A percentile compares a stretch with the other conserved stretches of the same genome.
Conservation (phyloP, 2,113 vertebrate genomes). For the Triplophysa tibetana region DNA sequence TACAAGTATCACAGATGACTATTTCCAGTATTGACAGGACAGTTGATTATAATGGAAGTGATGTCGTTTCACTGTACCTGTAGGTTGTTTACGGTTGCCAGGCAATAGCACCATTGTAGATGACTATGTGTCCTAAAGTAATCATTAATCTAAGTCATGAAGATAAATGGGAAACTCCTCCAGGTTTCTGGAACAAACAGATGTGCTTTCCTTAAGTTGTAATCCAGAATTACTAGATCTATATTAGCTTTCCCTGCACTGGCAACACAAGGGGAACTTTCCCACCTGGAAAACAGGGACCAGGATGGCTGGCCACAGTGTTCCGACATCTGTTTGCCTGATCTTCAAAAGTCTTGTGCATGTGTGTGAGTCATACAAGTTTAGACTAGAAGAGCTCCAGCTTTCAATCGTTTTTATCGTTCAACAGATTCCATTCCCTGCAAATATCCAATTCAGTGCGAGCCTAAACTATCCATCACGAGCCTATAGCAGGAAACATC, state of each 20-base stretch:
- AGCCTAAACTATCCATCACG: slow-evolving; percentile 16
- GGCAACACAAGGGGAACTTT: slow-evolving; percentile 71
- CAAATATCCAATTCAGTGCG: slow-evolving; percentile 46
- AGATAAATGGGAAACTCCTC: slow-evolving; percentile 54
- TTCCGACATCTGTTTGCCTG: slow-evolving; percentile 71
- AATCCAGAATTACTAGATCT: slow-evolving; percentile 64
- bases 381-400: slow-evolving; percentile 43
- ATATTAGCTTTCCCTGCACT: slow-evolving; percentile 58
- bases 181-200: slow-evolving; percentile 60
- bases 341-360: slow-evolving; percentile 42
- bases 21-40: too few species aligned
- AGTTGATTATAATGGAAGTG: too few species aligned
- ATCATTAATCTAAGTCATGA: too few species aligned
- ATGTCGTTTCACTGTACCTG: too few species aligned
- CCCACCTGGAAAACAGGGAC: slow-evolving; percentile 69
- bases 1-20: too few species aligned
- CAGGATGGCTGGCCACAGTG: slow-evolving; percentile 69
- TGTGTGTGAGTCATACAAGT: slow-evolving; percentile 40
- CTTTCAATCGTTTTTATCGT: slow-evolving; percentile 25
- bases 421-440: slow-evolving; percentile 19
- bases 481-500: slow-evolving; percentile 33
- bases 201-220: slow-evolving; percentile 66
- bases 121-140: too few species aligned
- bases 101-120: too few species aligned
- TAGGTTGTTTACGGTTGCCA: too few species aligned